Evolutionary conservation across 2,888 invertebrate genomes (phyloP), one percentile per base, ranked within the genome.

Genomic region (Polyommatus icarus): DNA sequence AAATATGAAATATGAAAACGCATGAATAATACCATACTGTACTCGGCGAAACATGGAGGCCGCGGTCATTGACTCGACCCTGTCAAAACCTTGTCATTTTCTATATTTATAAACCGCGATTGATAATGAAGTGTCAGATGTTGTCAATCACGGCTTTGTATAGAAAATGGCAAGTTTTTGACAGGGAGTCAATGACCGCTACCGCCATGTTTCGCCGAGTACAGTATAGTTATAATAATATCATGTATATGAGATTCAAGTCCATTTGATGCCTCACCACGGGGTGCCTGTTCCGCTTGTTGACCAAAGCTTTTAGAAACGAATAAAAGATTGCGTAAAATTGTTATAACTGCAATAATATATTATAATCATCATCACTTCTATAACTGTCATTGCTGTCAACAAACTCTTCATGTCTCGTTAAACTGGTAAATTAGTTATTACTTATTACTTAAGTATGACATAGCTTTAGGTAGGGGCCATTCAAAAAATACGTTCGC

Each of bases 261-360:
- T 18, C 50, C 67, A 29, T 67, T 32, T 67, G 29, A 67, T 46
- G 50, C 24, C 54, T 46, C 54, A 18, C 75, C 12, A 50, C 54
- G 54, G 75, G 75, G 50, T 7, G 75, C 18, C 50, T 75, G 75
- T 75, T 75, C 75, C 54, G 29, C 75, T 24, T 29, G 29, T 12
- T 82, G 82, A 82, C 80, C 86, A 89, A 0, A 80, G 83, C 86
- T 88, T 82, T 87, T 89, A 87, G 88, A 89, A 90, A 91, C 67
- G 67, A 67, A 67, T 67, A 32, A 67, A 67, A 67, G 67, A 29
- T 67, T 67, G 32, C 67, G 67, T 67, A 67, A 67, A 29, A 24
- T 61, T 24, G 24, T 32, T 67, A 29, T 67, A 67, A 32, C 29
- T 67, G 67, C 67, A 29, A 67, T 29, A 61, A 61, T n/a, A n/a